Conservation (phyloP, 1,140 invertebrate species). For the Bombus cullumanus region DNA sequence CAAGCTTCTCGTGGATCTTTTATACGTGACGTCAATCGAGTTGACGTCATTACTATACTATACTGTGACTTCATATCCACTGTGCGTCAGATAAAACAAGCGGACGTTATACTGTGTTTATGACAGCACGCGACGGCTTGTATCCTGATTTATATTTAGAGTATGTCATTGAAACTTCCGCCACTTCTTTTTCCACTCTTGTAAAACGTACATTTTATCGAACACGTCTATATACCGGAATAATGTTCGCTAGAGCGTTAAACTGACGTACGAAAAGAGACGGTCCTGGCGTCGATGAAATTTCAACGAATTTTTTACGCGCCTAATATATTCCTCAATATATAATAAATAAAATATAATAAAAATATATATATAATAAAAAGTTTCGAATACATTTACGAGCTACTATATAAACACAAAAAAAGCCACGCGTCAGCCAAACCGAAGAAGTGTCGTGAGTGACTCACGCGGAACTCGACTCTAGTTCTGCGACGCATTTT, state of each 20-base stretch:
- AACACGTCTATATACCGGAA: too few relatives aligned
- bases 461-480: background rate
- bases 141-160: background rate
- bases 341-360: too few relatives aligned
- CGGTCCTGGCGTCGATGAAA: too few relatives aligned
- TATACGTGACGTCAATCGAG: conserved; percentile 4
- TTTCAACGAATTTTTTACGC: too few relatives aligned
- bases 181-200: background rate
- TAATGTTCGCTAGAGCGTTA: too few relatives aligned
- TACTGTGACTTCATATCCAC: background rate
- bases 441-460: background rate
- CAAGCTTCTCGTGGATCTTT: background rate
- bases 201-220: background rate
- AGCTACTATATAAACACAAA: too few relatives aligned
- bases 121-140: background rate
- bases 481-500: background rate
- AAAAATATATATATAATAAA: too few relatives aligned
- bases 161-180: background rate
- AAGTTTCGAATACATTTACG: background rate
- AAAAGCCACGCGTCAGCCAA: background rate
- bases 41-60: background rate
- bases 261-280: too few relatives aligned
- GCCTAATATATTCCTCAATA: background rate
- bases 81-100: background rate
- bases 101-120: background rate